Percentiles rank a stretch among this genome's conserved stretches.
These are phyloP conservation scores for Oxyscelio sp. DNA, from an alignment of 2,888 invertebrate species.

Conservation along the genomic window DNA sequence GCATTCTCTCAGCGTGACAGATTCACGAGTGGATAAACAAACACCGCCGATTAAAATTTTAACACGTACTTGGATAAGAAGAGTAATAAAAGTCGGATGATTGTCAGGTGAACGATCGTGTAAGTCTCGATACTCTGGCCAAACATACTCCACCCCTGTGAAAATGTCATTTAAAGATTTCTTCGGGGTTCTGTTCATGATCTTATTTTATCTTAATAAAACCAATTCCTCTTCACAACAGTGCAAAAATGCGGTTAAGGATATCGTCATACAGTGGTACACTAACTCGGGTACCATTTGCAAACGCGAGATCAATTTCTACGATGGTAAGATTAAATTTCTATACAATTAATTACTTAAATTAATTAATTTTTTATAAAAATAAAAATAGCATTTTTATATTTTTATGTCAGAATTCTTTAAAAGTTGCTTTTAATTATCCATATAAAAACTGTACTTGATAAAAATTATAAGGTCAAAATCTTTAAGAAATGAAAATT, in stretches of 20 bases:
- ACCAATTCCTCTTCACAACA: conserved; percentile 12
- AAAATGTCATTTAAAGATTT: conserved; percentile 50
- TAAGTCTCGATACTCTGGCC: conserved; percentile 4
- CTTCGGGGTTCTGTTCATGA: conserved; percentile 27
- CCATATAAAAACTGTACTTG: no score
- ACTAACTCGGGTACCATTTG: conserved; percentile 51
- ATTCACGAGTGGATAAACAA: conserved; percentile 53
- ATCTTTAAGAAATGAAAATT: no score
- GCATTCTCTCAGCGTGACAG: conserved; percentile 54
- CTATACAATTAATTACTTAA: background rate
- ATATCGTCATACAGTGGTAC: conserved; percentile 31
- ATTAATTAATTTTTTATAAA: no score
- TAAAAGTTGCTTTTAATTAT: no score
- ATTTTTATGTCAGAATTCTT: no score
- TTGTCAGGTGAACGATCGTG: conserved; percentile 27
- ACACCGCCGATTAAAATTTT: conserved; percentile 40
- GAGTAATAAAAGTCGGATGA: conserved; percentile 55
- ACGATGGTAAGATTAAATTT: conserved; percentile 16
- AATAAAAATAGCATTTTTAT: background rate
- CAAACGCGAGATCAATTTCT: conserved; percentile 37
- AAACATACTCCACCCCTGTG: background rate
- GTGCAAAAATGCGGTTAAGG: conserved; percentile 51
- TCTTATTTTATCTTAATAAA: conserved; percentile 21
- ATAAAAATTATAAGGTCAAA: no score
- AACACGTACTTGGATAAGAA: conserved; percentile 66